These are phyloP conservation scores for Ips typographus DNA, from an alignment of 1,140 invertebrate genomes.

Conservation along the genomic window DNA sequence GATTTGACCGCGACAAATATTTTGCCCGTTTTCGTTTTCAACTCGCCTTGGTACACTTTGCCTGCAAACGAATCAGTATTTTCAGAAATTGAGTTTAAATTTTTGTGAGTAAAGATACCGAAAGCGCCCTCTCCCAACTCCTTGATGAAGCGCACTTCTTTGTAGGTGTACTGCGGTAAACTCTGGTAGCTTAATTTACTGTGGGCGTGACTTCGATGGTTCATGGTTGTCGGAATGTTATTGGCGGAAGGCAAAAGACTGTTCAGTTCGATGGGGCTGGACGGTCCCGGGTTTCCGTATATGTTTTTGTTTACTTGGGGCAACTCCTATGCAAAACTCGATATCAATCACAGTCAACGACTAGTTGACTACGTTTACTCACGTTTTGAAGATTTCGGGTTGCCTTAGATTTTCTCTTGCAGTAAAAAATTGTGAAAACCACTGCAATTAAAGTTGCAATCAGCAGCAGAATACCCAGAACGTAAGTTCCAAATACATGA, in stretches of 20 bases:
- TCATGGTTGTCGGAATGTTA: slow-evolving; percentile 46
- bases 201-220: slow-evolving; percentile 39
- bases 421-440: slow-evolving; percentile 56
- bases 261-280: slow-evolving; percentile 73
- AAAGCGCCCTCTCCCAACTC: slow-evolving; percentile 96
- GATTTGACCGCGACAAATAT: slow-evolving; percentile 92
- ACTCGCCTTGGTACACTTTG: slow-evolving; percentile 90
- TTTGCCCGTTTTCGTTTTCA: slow-evolving; percentile 66
- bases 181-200: slow-evolving; percentile 54
- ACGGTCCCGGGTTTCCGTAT: slow-evolving; percentile 65
- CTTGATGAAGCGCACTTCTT: slow-evolving; percentile 86
- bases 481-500: slow-evolving; percentile 64
- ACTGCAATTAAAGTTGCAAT: slow-evolving; percentile 50
- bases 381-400: slow-evolving; percentile 64
- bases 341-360: not conserved
- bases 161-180: slow-evolving; percentile 71
- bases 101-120: slow-evolving; percentile 59
- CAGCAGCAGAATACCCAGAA: slow-evolving; percentile 55
- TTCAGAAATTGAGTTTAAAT: not conserved
- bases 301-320: slow-evolving; percentile 77
- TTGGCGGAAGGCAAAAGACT: slow-evolving; percentile 63
- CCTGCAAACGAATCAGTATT: slow-evolving; percentile 32
- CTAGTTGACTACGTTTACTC: slow-evolving; percentile 35
- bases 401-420: slow-evolving; percentile 57
- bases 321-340: slow-evolving; percentile 53